A percentile compares a stretch with the other conserved stretches of the same genome.
phyloP scores from a whole-genome alignment of 23 tunicate genomes.

The Trididemnum clinides region DNA sequence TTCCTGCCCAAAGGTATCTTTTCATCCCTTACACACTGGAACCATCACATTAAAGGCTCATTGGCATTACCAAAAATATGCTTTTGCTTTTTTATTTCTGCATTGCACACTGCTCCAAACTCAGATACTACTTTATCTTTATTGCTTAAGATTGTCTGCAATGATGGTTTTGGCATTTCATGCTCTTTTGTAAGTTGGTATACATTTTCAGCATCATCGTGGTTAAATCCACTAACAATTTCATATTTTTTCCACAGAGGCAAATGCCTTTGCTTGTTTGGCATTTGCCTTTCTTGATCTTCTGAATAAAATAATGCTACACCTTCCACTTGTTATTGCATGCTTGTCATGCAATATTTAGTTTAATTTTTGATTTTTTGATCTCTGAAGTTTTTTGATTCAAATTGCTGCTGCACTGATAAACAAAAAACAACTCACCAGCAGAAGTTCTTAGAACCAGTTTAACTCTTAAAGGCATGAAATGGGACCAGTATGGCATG shows the following conservation, averaged over 20 bases:
- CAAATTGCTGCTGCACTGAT: background rate
- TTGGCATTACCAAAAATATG: background rate
- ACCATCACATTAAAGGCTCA: background rate
- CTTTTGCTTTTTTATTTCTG: background rate
- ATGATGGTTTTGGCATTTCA: background rate
- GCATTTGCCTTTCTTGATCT: background rate
- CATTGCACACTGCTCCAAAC: background rate
- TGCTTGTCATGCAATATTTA: background rate
- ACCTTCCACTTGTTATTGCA: background rate
- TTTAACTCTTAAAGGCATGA: no score
- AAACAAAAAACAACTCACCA: background rate
- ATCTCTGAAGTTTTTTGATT: background rate
- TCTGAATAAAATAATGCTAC: background rate
- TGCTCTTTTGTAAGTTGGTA: background rate
- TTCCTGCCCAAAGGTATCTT: background rate
- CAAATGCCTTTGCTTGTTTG: background rate
- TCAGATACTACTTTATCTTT: background rate
- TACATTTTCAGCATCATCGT: no score
- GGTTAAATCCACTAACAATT: background rate
- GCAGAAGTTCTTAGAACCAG: background rate
- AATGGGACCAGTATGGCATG: no score
- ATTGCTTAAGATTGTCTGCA: background rate
- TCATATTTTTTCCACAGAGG: background rate
- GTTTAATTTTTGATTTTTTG: no score
- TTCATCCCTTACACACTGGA: background rate